Base-by-base conservation (phyloP, 2,113 vertebrate species). In the Myrmophylax atrothorax region DNA sequence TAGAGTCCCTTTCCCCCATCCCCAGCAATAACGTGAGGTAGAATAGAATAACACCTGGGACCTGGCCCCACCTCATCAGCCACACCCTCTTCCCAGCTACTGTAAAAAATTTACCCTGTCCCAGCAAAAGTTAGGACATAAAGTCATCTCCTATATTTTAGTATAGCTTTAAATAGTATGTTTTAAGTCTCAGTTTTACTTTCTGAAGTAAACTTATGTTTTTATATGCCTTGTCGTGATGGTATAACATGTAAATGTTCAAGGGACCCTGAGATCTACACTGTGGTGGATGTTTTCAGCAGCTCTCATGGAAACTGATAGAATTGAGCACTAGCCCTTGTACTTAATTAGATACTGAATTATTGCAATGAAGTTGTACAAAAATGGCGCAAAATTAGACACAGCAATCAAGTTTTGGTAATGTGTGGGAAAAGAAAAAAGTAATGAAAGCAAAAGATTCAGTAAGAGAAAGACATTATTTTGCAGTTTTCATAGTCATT, bases 71-170 rank as follows among this genome's bases (percentile, higher is more conserved):
- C 18, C 18, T 16, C 10, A 53, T 74, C 24, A 82, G 46, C 37
- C 2, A 1, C 49, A 8, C 1, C 7, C 9, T 24, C 1, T 6
- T 14, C 9, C 38, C 19, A 33, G 23, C 26, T 53, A 52, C 28
- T 20, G 33, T 11, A 20, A 67, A 82, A 75, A 67, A n/a, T 67
- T 55, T 52, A 38, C 13, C 16, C 31, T 38, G 12, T 29, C 52
- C 23, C 28, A 23, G 28, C 38, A 18, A 60, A 82, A 75, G 38
- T 14, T 62, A 38, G 35, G 25, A 44, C 62, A 59, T 12, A 55
- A 89, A 80, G 68, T 87, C 19, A 33, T 10, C 6, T 82, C 20
- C 20, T 24, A 2, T 80, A 28, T 67, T 84, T 91, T 72, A 46
- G 4, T 55, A 44, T 3, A 5, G 16, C 15, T 84, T 72, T 84